Conservation (phyloP, 2,797 vertebrate species). For the Carcharodon carcharias region DNA sequence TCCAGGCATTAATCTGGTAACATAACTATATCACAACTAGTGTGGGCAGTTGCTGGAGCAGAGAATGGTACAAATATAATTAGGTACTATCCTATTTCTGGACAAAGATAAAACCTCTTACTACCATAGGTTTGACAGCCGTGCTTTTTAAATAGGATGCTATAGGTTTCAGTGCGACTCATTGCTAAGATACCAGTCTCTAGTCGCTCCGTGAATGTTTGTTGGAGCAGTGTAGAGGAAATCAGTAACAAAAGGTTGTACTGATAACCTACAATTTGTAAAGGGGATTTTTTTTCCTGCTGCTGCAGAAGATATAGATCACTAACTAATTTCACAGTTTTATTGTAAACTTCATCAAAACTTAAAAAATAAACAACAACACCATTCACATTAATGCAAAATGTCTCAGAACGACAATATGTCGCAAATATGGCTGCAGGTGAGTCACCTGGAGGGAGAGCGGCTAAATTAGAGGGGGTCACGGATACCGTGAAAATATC, state of each 20-base stretch:
- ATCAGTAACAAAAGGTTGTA: not conserved
- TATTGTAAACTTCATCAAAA: slow-evolving; percentile 33
- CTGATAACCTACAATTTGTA: not conserved
- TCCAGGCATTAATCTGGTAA: no score
- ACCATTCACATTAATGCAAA: not conserved
- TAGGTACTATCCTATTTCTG: not conserved
- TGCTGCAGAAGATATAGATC: not conserved
- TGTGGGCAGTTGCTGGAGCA: no score
- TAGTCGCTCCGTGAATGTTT: no score
- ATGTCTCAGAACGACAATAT: not conserved
- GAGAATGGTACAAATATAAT: no score
- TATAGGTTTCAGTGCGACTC: no score
- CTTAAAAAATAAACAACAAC: not conserved
- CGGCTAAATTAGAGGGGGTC: not conserved
- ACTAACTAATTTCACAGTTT: not conserved
- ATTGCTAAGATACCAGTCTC: no score
- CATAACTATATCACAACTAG: no score
- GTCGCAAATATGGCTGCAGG: not conserved
- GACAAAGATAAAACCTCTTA: not conserved
- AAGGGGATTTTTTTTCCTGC: not conserved
- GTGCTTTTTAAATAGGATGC: not conserved
- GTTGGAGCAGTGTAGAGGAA: not conserved
- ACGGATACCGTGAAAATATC: slow-evolving; percentile 30
- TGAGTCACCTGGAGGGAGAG: not conserved
- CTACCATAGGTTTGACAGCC: not conserved